Evolutionary conservation across 2,113 vertebrate genomes (phyloP), one percentile per base, ranked within the genome.

Genomic region (Microcebus lehilahytsara): DNA sequence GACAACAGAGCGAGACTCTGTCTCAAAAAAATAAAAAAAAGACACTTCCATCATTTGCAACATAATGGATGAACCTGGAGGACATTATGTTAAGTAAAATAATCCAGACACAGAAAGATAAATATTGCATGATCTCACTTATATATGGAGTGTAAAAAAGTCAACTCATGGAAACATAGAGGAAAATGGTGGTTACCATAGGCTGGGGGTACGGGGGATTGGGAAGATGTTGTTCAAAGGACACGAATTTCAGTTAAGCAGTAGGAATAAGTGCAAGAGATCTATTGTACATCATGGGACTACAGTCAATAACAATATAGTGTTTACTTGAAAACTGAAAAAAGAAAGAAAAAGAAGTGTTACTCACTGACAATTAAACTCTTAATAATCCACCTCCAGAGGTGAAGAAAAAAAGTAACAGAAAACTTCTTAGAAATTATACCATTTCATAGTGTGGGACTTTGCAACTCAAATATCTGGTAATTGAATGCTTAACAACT

Each of bases 341-440:
- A 37, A 78, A 75, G 19, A 64, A n/a, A 79, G 42, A 72, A 32
- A 51, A 85, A 85, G 40, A 79, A 88, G 49, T 51, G 80, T 23
- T 86, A 53, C 32, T 89, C 32, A 75, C 5, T 66, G 37, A 71
- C n/a, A 74, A 62, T 34, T 75, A 40, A 84, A 4, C 30, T 74
- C 30, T 95, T 81, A 86, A 75, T 81, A 87, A 75, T 89, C 34
- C 27, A 74, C 32, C 79, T 51, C 42, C 85, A 92, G 69, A 71
- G 13, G 58, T 37, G 12, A 86, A 46, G n/a, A 75, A 49, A 60
- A 72, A 49, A 60, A 96, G 58, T 42, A 62, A 84, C 16, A 67
- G n/a, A 56, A 95, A 90, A 80, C 30, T 60, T 88, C 27, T 84
- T 87, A 85, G 40, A 89, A 95, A 46, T 69, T 27, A 67, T 34